Percentiles rank a stretch among this genome's conserved stretches.
phyloP scores from a whole-genome alignment of 1,140 invertebrate species.

The Hylaeus volcanicus region DNA sequence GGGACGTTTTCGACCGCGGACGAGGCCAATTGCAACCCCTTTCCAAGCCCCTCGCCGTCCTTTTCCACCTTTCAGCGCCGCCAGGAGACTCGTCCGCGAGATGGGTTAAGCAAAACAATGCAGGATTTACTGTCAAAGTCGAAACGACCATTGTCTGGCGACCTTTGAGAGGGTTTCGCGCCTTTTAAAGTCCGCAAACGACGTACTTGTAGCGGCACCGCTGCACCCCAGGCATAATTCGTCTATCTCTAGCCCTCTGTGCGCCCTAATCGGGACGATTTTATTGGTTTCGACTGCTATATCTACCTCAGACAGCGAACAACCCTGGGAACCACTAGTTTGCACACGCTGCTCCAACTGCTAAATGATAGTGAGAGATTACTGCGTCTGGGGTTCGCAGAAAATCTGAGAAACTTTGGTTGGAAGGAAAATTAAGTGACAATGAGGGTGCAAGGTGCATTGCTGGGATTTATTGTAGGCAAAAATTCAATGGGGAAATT shows the following conservation, averaged over 20 bases:
- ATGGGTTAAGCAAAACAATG: constrained; percentile 45
- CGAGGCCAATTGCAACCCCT: constrained; percentile 15
- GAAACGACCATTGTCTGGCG: constrained; percentile 25
- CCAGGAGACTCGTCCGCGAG: constrained; percentile 11
- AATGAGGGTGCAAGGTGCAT: too few species aligned
- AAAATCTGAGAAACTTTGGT: too few species aligned
- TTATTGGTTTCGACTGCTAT: neutral
- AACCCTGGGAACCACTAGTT: too few species aligned
- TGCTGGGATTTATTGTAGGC: too few species aligned
- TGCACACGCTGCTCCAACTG: too few species aligned
- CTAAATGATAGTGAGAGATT: too few species aligned
- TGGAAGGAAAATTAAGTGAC: too few species aligned
- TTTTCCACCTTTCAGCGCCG: constrained; percentile 8
- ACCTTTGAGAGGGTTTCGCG: neutral
- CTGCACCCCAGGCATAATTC: neutral
- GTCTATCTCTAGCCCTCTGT: neutral
- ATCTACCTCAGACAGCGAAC: too few species aligned
- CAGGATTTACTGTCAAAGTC: constrained; percentile 39
- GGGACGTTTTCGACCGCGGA: neutral
- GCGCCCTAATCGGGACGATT: neutral
- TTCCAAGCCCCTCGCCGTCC: neutral
- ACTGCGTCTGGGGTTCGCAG: too few species aligned
- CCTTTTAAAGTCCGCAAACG: constrained; percentile 27
- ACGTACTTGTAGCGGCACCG: constrained; percentile 20
- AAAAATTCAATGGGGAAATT: too few species aligned